A percentile compares a stretch with the other conserved stretches of the same genome.
These are phyloP conservation scores for Raja brachyura DNA, from an alignment of 2,113 vertebrate species.

Conservation along the genomic window DNA sequence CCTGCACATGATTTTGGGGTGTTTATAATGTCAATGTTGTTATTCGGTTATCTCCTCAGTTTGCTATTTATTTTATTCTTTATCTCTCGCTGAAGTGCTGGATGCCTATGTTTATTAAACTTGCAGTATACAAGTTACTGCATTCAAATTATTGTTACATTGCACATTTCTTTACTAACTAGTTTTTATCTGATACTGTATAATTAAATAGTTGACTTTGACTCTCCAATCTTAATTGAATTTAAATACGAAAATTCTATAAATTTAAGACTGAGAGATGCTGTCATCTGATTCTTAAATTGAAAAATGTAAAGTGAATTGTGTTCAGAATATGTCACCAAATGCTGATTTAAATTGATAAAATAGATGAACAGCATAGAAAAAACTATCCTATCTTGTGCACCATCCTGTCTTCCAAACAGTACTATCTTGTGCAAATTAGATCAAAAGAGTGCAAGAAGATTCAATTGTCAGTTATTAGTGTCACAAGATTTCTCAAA, in stretches of 20 bases:
- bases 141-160: background rate
- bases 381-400: background rate
- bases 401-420: background rate
- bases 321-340: background rate
- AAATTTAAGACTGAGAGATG: background rate
- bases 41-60: too few species aligned
- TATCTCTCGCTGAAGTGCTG: too few species aligned
- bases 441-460: background rate
- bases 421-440: background rate
- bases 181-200: background rate
- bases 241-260: background rate
- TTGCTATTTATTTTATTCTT: too few species aligned
- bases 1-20: too few species aligned
- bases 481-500: background rate
- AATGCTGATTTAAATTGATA: background rate
- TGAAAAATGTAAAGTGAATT: background rate
- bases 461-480: background rate
- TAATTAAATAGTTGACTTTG: background rate
- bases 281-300: background rate
- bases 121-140: background rate
- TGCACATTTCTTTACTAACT: background rate
- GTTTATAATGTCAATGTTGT: too few species aligned
- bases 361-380: background rate
- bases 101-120: background rate
- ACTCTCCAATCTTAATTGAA: background rate